A percentile compares a stretch with the other conserved stretches of the same genome.
phyloP scores from a whole-genome alignment of 2,113 vertebrate species.

The Scatophagus argus region DNA sequence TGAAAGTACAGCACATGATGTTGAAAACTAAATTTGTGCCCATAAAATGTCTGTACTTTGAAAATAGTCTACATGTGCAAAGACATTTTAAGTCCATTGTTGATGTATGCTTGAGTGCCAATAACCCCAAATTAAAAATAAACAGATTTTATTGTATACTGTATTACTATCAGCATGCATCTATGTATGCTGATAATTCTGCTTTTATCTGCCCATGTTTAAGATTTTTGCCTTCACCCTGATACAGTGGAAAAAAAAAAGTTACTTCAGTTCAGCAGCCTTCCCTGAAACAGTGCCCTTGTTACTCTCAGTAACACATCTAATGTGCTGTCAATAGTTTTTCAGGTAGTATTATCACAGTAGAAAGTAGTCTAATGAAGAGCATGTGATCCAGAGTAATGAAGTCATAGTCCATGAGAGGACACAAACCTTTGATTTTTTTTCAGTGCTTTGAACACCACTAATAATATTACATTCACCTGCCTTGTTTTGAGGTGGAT shows the following conservation, averaged over 20 bases:
- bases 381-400: not conserved
- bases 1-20: not conserved
- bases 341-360: not conserved
- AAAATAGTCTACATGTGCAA: constrained; percentile 5
- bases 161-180: not conserved
- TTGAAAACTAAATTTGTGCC: not conserved
- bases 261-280: too few relatives aligned
- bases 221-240: not conserved
- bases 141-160: not conserved
- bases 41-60: not conserved
- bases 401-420: not conserved
- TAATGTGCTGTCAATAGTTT: not conserved
- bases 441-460: not conserved
- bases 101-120: not conserved
- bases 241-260: not conserved
- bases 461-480: not conserved
- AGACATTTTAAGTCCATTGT: constrained; percentile 2
- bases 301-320: not conserved
- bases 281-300: not conserved
- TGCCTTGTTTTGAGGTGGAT: not conserved
- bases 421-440: not conserved
- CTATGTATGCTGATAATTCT: not conserved
- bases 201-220: not conserved
- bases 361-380: not conserved
- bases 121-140: constrained; percentile 3